Conservation (phyloP, 2,797 vertebrate genomes). For the Silurus lanzhouensis region DNA sequence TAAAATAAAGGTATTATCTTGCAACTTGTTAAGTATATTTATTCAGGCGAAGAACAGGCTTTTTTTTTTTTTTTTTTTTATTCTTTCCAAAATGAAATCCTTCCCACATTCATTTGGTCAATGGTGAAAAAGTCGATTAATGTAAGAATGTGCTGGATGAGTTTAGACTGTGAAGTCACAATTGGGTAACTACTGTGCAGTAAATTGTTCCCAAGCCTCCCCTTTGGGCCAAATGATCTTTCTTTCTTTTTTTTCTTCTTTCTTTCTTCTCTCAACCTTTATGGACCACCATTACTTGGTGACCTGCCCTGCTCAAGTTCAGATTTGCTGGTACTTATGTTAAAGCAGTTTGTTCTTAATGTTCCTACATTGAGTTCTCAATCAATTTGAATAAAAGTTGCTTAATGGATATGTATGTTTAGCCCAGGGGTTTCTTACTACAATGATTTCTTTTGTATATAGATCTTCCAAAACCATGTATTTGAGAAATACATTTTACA, state of each 20-base stretch:
- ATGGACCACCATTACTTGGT: slow-evolving; percentile 54
- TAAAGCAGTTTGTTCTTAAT: slow-evolving; percentile 56
- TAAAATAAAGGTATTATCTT: slow-evolving; percentile 93
- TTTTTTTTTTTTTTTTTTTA: slow-evolving; percentile 88
- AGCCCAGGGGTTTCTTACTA: slow-evolving; percentile 76
- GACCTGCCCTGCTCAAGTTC: slow-evolving; percentile 52
- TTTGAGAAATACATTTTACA: slow-evolving; percentile 89
- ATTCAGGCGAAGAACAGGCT: slow-evolving; percentile 86
- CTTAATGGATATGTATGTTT: slow-evolving; percentile 67
- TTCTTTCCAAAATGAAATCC: slow-evolving; percentile 87
- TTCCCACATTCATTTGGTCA: slow-evolving; percentile 55
- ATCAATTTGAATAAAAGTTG: slow-evolving; percentile 65
- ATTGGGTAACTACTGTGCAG: slow-evolving; percentile 62
- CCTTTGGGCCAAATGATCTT: slow-evolving; percentile 51
- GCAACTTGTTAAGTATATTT: slow-evolving; percentile 96
- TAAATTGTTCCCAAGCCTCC: slow-evolving; percentile 47
- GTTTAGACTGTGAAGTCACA: slow-evolving; percentile 59
- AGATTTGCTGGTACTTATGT: slow-evolving; percentile 61
- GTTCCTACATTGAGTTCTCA: slow-evolving; percentile 52
- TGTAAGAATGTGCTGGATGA: slow-evolving; percentile 50
- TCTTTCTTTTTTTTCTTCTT: not conserved
- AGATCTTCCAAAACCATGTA: slow-evolving; percentile 84
- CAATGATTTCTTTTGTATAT: slow-evolving; percentile 84
- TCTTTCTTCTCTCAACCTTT: slow-evolving; percentile 15
- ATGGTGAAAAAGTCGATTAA: slow-evolving; percentile 43